Base-by-base conservation (phyloP, 2,888 invertebrate genomes). In the Amblyteles armatorius region DNA sequence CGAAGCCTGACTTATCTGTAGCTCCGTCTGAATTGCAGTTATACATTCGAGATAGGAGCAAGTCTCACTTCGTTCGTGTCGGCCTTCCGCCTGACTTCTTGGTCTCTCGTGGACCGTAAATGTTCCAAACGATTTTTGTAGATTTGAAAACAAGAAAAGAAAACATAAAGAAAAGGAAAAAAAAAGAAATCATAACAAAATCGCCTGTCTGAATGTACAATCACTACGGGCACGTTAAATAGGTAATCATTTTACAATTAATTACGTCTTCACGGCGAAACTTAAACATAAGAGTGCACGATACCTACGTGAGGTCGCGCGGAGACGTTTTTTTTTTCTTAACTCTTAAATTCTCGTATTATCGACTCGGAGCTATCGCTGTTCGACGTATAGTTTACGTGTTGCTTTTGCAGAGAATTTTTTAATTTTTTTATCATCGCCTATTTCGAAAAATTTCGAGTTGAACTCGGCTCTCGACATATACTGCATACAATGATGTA, bases 241-340 rank as follows among this genome's bases (percentile, higher is more conserved):
- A 89, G 88, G 87, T 91, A 88, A 90, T 89, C 86, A 84, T 89
- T 90, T 91, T 90, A 86, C 90, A 89, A 88, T 87, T 89, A 87
- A 88, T 88, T 88, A 87, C 82, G 84, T 89, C 85, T 77, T 68
- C 50, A 88, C 86, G 87, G 90, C 88, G 91, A 88, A 89, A 90
- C 89, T 89, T 90, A 82, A 91, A 91, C 91, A 88, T 91, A 90
- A 92, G 92, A 92, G 92, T 92, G 92, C 91, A 92, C 91, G 86
- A 84, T 86, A 88, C 89, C 88, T 84, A 87, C 73, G 72, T 71
- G 72, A 87, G 83, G 80, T 79, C 63, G 57, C 76, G 71, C 80
- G 85, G 80, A 68, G 60, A 80, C 7, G 40, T 52, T 29, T 29
- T 29, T 29, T 77, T 78, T 26, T 63, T 50, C 57, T 79, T 67